Evolutionary conservation across 2,888 invertebrate genomes (phyloP).

Genomic region (Cactoblastis cactorum): DNA sequence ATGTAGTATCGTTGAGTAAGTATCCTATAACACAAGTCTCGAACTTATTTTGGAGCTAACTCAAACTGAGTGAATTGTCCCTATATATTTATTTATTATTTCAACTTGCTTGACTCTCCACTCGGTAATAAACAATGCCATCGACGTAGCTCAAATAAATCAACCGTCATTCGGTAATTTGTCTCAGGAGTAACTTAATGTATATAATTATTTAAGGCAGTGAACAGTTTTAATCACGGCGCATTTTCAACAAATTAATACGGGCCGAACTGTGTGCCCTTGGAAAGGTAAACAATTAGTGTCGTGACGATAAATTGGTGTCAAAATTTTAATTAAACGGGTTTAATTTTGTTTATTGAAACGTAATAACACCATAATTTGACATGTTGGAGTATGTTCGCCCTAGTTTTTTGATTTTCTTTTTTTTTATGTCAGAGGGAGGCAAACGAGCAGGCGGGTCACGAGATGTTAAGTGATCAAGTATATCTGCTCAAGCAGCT

Average conservation of each 20-base stretch:
- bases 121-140: constrained; percentile 6
- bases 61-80: no score
- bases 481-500: no score
- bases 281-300: constrained; percentile 17
- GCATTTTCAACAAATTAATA: constrained; percentile 32
- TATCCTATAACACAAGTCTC: no score
- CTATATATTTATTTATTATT: no score
- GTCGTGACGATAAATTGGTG: constrained; percentile 15
- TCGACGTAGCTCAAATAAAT: constrained; percentile 23
- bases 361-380: no score
- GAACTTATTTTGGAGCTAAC: no score
- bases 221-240: constrained; percentile 34
- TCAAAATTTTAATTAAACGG: constrained; percentile 14
- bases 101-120: neutral
- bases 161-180: constrained; percentile 31
- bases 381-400: no score
- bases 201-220: constrained; percentile 34
- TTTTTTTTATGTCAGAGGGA: no score
- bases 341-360: neutral
- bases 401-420: no score
- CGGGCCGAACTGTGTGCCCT: constrained; percentile 20
- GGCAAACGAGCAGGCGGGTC: no score
- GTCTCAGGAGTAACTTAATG: constrained; percentile 33
- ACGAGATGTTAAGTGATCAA: no score
- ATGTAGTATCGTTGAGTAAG: no score